phyloP scores from a whole-genome alignment of 2,797 vertebrate genomes.

The Sebastes ruberrimus region DNA sequence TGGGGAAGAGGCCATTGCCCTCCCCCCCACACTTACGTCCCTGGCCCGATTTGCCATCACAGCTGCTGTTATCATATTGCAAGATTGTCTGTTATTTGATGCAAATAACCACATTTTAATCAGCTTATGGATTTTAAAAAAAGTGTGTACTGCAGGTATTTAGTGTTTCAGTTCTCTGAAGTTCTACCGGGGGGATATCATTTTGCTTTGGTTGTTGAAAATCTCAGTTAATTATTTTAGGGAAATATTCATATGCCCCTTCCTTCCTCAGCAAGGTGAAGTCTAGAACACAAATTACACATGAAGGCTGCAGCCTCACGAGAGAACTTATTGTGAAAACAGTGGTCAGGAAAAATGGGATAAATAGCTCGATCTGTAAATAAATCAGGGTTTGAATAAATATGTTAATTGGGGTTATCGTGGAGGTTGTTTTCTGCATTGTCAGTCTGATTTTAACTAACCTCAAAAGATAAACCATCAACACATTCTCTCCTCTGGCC shows the following conservation, averaged over 20 bases:
- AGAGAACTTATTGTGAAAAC: neutral
- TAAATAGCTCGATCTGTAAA: constrained; percentile 28
- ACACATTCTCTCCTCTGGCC: constrained; percentile 44
- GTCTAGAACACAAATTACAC: neutral
- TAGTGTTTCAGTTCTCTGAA: neutral
- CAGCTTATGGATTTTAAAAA: neutral
- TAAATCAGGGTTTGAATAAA: constrained; percentile 33
- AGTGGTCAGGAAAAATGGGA: neutral
- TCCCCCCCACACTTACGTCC: accelerated
- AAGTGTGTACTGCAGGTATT: neutral
- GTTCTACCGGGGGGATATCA: neutral
- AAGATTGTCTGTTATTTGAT: neutral
- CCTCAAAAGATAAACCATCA: constrained; percentile 72
- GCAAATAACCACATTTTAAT: neutral
- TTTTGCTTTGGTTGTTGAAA: neutral
- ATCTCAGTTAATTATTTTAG: neutral
- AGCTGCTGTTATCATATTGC: neutral
- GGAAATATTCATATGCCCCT: neutral
- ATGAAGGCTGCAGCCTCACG: neutral
- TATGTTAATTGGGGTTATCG: constrained; percentile 63
- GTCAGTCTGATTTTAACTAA: constrained; percentile 66
- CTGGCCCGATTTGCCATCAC: neutral
- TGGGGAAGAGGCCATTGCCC: neutral
- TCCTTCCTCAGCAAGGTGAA: constrained; percentile 7
- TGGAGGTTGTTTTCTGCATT: constrained; percentile 36